A percentile compares a stretch with the other conserved stretches of the same genome.
These are phyloP conservation scores for Euwallacea similis DNA, from an alignment of 1,140 invertebrate species.

Conservation along the genomic window DNA sequence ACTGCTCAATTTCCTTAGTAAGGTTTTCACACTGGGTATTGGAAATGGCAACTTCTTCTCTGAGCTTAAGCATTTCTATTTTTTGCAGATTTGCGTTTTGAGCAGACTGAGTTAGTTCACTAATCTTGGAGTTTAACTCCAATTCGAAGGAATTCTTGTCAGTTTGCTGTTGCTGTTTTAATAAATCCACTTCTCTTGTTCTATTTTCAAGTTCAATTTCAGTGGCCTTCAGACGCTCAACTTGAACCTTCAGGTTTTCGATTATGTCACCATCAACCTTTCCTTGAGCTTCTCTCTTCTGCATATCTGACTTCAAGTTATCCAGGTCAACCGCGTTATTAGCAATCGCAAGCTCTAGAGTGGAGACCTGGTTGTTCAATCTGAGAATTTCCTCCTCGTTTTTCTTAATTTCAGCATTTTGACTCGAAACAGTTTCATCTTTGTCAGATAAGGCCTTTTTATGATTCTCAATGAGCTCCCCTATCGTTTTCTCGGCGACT, in stretches of 20 bases:
- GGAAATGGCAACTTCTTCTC: constrained; percentile 15
- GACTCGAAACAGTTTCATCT: constrained; percentile 57
- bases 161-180: constrained; percentile 4
- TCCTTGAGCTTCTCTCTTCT: not conserved
- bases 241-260: constrained; percentile 14
- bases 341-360: constrained; percentile 6
- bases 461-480: constrained; percentile 15
- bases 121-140: constrained; percentile 16
- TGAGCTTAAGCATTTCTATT: constrained; percentile 4
- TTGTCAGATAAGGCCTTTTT: constrained; percentile 32
- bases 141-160: constrained; percentile 7
- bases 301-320: constrained; percentile 6
- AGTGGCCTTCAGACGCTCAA: constrained; percentile 4
- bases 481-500: constrained; percentile 16
- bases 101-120: constrained; percentile 4
- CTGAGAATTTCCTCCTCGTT: constrained; percentile 47
- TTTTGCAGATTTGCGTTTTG: constrained; percentile 9
- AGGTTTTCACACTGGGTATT: constrained; percentile 14
- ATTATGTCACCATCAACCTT: constrained; percentile 14
- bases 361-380: not conserved
- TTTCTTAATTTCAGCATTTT: constrained; percentile 56
- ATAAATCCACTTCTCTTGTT: constrained; percentile 20
- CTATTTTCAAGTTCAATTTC: constrained; percentile 5
- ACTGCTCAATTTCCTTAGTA: constrained; percentile 27
- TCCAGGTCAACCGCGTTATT: not conserved